Conservation (phyloP, 2,113 vertebrate species). For the Rhombomys opimus region DNA sequence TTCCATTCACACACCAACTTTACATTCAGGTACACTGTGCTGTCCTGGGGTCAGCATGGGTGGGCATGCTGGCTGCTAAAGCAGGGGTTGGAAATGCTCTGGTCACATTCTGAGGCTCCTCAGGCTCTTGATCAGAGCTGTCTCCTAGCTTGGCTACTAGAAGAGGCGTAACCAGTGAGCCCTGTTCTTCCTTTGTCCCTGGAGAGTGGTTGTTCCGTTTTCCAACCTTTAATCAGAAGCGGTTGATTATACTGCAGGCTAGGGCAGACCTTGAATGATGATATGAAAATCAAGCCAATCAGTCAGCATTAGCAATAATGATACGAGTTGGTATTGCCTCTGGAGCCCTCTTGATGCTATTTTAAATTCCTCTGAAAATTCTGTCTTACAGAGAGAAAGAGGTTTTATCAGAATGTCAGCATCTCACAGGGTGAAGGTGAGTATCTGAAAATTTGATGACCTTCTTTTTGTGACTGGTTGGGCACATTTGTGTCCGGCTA, state of each 20-base stretch:
- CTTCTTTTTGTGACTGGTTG: neutral
- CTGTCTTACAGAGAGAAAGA: constrained; percentile 91
- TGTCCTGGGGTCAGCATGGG: fast-evolving
- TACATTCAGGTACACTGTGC: neutral
- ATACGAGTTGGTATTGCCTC: neutral
- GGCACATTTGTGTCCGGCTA: neutral
- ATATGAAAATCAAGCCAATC: constrained; percentile 54
- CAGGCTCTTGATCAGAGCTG: neutral
- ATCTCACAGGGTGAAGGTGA: constrained; percentile 97
- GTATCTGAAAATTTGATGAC: constrained; percentile 66
- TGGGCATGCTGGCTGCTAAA: neutral
- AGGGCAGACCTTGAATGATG: constrained; percentile 38
- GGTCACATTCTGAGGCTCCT: neutral
- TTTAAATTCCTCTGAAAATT: constrained; percentile 70
- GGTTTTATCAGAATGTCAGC: constrained; percentile 95
- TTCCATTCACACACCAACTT: neutral
- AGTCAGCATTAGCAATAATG: constrained; percentile 25
- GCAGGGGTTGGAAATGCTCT: neutral
- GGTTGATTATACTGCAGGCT: neutral
- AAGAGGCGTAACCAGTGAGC: neutral
- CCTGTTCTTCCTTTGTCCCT: neutral
- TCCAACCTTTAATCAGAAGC: constrained; percentile 41
- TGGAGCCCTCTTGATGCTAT: neutral
- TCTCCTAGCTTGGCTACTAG: neutral
- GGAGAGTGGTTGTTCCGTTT: neutral